Base-by-base conservation (phyloP, 30 jellyfish, hydroid and myxozoan genomes). In the Aurelia sp. region DNA sequence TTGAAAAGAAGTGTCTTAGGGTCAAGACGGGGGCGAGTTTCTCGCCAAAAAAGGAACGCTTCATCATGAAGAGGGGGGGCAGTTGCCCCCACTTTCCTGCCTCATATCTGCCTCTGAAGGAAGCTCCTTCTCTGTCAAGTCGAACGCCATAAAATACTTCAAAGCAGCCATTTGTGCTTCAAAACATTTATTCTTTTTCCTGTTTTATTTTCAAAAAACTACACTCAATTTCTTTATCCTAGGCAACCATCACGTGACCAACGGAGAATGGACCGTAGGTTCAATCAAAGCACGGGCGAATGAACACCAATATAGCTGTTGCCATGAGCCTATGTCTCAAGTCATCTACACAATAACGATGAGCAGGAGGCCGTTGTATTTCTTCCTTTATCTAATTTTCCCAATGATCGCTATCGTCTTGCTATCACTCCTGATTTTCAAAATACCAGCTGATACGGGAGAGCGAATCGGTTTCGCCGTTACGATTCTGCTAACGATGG, bases 401-500 rank as follows among this genome's bases (percentile, higher is more conserved):
- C 95, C 95, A 0, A 71, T 86, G 72, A 75, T 86, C 18, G 89
- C 95, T 7, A 57, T 86, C 35, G 95, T 76, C 51, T 41, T 86
- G 23, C 70, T 86, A 20, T 86, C 89, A 16, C 19, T 75, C 55
- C 70, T 86, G 85, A 78, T 86, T 0, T 86, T 86, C 95, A 74
- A 74, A 52, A 86, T 86, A 69, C 95, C 95, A 6, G 72, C 89
- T 12, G 84, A 86, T 40, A 37, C 89, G 4, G 95, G 95, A 19
- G 95, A 86, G 74, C 82, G 95, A n/a, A 78, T 86, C n/a, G 95
- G 95, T 16, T 86, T 64, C 55, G 78, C 89, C 6, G 89, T 86
- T 21, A 86, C 95, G 23, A 61, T 72, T 18, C 73, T 86, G 8
- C 83, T 86, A 7, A 86, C 89, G 8, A 86, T 86, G 89, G 89